phyloP scores from a whole-genome alignment of 2,888 invertebrate genomes.

The Eristalis pertinax region DNA sequence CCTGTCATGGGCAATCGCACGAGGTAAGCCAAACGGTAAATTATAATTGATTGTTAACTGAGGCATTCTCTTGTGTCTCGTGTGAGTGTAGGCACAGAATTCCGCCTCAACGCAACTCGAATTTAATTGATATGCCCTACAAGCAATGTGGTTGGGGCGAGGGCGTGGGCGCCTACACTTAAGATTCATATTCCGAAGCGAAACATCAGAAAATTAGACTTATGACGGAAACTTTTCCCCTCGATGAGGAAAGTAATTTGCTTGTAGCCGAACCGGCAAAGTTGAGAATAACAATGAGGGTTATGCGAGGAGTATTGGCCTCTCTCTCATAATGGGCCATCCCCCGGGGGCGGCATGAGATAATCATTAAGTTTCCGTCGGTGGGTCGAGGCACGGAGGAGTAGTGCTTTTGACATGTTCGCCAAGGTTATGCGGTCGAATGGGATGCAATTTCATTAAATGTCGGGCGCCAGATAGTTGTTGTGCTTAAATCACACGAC shows the following conservation, averaged over 20 bases:
- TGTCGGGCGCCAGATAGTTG: not conserved
- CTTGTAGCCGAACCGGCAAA: slow-evolving; percentile 25
- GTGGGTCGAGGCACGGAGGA: not conserved
- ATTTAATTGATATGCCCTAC: slow-evolving; percentile 37
- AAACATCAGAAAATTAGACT: slow-evolving; percentile 34
- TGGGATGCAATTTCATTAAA: slow-evolving; percentile 6
- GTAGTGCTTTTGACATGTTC: slow-evolving; percentile 19
- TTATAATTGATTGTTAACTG: slow-evolving; percentile 63
- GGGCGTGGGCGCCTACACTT: not conserved
- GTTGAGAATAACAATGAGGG: slow-evolving; percentile 22
- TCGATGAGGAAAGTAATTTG: slow-evolving; percentile 41
- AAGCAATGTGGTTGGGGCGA: not conserved
- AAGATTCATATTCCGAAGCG: slow-evolving; percentile 28
- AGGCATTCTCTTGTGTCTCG: not conserved
- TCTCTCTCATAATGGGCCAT: slow-evolving; percentile 29
- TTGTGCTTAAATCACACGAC: not conserved
- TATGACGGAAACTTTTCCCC: slow-evolving; percentile 28
- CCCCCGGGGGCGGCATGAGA: slow-evolving; percentile 35
- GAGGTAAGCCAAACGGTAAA: slow-evolving; percentile 73
- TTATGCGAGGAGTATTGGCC: slow-evolving; percentile 2
- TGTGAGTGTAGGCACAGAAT: not conserved
- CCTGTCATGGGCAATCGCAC: slow-evolving; percentile 73
- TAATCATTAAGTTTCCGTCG: slow-evolving; percentile 27
- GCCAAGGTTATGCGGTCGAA: slow-evolving; percentile 3
- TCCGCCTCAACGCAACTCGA: no score